These are phyloP conservation scores for Druceiella hillmani DNA, from an alignment of 2,888 invertebrate genomes.

Conservation along the genomic window DNA sequence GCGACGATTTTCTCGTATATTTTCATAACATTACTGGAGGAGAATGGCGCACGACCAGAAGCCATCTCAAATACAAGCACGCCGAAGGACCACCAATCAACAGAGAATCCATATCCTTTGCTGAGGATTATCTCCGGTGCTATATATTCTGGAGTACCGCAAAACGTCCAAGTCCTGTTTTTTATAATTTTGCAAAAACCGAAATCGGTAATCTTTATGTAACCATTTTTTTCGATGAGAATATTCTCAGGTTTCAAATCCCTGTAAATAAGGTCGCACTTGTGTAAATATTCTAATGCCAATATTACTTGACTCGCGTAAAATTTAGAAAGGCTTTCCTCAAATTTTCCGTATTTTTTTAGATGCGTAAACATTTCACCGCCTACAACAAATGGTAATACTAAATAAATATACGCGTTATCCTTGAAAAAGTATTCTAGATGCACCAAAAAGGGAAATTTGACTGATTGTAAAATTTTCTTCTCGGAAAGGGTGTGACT, in stretches of 20 bases:
- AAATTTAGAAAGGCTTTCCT: slow-evolving; percentile 76
- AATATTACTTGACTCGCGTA: slow-evolving; percentile 88
- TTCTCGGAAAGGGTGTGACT: slow-evolving; percentile 88
- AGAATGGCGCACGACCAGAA: slow-evolving; percentile 92
- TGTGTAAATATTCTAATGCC: slow-evolving; percentile 87
- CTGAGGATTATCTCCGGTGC: slow-evolving; percentile 90
- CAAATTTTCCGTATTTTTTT: slow-evolving; percentile 58
- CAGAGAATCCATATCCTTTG: slow-evolving; percentile 87
- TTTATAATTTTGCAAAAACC: slow-evolving; percentile 84
- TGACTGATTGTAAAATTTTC: slow-evolving; percentile 75
- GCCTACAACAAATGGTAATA: slow-evolving; percentile 76
- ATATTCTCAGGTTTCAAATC: slow-evolving; percentile 93
- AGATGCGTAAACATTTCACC: slow-evolving; percentile 84
- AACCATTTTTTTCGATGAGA: slow-evolving; percentile 71
- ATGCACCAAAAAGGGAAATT: slow-evolving; percentile 83
- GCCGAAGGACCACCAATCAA: slow-evolving; percentile 96
- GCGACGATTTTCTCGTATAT: slow-evolving; percentile 93
- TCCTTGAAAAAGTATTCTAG: slow-evolving; percentile 85
- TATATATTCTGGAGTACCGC: slow-evolving; percentile 95
- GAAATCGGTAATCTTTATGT: slow-evolving; percentile 85
- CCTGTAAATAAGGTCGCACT: slow-evolving; percentile 79
- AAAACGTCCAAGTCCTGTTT: slow-evolving; percentile 83
- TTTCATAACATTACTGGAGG: slow-evolving; percentile 86
- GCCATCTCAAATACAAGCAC: slow-evolving; percentile 85
- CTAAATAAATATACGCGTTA: slow-evolving; percentile 75